These are phyloP conservation scores for Arenaria interpres DNA, from an alignment of 2,113 vertebrate genomes.

Conservation along the genomic window DNA sequence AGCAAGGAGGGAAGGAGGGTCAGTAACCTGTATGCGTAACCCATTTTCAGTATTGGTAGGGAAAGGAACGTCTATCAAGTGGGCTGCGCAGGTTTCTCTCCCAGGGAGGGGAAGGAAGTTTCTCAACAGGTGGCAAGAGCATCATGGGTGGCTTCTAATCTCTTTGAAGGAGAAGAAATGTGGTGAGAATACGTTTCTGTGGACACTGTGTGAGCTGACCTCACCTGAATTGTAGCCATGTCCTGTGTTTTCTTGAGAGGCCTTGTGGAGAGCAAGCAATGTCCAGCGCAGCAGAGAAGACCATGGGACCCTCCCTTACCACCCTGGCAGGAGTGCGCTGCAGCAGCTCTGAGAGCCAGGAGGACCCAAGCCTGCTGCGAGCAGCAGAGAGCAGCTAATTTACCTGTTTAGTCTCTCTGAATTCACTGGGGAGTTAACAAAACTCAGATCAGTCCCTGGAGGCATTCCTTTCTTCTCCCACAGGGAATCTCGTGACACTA, in stretches of 20 bases:
- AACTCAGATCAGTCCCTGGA: background rate
- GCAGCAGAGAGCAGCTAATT: background rate
- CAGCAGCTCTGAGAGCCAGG: background rate
- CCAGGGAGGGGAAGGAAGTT: background rate
- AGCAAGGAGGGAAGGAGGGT: background rate
- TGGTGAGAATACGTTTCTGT: background rate
- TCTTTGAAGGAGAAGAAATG: background rate
- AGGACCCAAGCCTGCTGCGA: background rate
- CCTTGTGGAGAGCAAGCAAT: background rate
- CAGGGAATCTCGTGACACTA: background rate
- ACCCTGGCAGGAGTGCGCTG: accelerated
- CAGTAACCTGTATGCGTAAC: background rate
- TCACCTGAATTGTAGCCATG: background rate
- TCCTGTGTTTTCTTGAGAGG: background rate
- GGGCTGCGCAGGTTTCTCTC: background rate
- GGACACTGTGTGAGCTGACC: background rate
- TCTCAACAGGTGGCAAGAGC: background rate
- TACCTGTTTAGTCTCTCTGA: background rate
- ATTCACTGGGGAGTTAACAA: background rate
- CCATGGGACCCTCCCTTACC: background rate
- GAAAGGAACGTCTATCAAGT: background rate
- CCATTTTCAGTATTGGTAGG: background rate
- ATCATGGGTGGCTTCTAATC: background rate
- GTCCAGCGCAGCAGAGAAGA: background rate
- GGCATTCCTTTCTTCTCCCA: background rate